phyloP scores from a whole-genome alignment of 1,140 invertebrate species.

The Bombyx mori region ASM3026992v2 NC_085114.1:2038001-2038500 shows the following conservation, averaged over 20 bases:
- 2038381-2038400: too few relatives aligned
- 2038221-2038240: slow-evolving; percentile 93
- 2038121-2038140: slow-evolving; percentile 90
- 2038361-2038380: too few relatives aligned
- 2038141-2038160: slow-evolving; percentile 82
- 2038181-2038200: slow-evolving; percentile 79
- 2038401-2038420: too few relatives aligned
- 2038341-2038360: too few relatives aligned
- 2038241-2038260: slow-evolving; percentile 76
- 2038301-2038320: slow-evolving; percentile 69
- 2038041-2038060: too few relatives aligned
- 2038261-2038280: slow-evolving; percentile 79
- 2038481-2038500: too few relatives aligned
- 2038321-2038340: slow-evolving; percentile 14
- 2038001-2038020: neutral
- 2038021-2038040: neutral
- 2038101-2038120: slow-evolving; percentile 89
- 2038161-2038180: slow-evolving; percentile 79
- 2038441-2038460: too few relatives aligned
- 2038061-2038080: too few relatives aligned
- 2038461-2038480: too few relatives aligned
- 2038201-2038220: slow-evolving; percentile 83
- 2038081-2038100: slow-evolving; percentile 74
- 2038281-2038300: slow-evolving; percentile 74
- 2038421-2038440: too few relatives aligned